A percentile compares a stretch with the other conserved stretches of the same genome.
These are phyloP conservation scores for Pachypeltis micranthus DNA, from an alignment of 1,140 invertebrate species.

Conservation along the genomic window DNA sequence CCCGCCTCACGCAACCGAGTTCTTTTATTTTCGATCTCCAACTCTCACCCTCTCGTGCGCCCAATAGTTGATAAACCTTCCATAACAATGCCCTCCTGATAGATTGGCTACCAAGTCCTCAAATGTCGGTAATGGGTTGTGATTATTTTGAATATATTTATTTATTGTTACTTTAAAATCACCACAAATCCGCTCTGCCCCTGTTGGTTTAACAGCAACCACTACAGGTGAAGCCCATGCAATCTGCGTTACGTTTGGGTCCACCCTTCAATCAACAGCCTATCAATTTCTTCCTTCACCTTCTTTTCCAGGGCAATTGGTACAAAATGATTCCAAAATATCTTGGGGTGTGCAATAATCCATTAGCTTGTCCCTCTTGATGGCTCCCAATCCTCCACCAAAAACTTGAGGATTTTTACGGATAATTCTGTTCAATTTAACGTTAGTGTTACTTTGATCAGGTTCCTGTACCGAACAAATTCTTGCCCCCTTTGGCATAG, in stretches of 20 bases:
- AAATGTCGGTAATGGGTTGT: not conserved
- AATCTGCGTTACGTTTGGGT: not conserved
- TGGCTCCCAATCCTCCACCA: not conserved
- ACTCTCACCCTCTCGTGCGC: too few species aligned
- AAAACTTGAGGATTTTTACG: not conserved
- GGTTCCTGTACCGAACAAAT: too few species aligned
- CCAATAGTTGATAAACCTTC: not conserved
- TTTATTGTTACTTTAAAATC: not conserved
- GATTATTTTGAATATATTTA: not conserved
- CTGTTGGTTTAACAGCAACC: not conserved
- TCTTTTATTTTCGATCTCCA: too few species aligned
- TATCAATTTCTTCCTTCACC: not conserved
- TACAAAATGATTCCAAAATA: not conserved
- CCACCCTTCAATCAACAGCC: not conserved
- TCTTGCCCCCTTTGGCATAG: too few species aligned
- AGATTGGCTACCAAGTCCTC: not conserved
- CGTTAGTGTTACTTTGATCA: too few species aligned
- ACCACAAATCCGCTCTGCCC: not conserved
- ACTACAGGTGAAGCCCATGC: not conserved
- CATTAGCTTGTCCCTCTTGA: not conserved
- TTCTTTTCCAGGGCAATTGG: not conserved
- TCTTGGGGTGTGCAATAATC: not conserved
- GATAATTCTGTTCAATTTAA: too few species aligned
- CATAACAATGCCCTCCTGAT: not conserved
- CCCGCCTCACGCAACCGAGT: too few species aligned